Base-by-base conservation (phyloP, 2,113 vertebrate genomes). In the Bolborhynchus lineola region DNA sequence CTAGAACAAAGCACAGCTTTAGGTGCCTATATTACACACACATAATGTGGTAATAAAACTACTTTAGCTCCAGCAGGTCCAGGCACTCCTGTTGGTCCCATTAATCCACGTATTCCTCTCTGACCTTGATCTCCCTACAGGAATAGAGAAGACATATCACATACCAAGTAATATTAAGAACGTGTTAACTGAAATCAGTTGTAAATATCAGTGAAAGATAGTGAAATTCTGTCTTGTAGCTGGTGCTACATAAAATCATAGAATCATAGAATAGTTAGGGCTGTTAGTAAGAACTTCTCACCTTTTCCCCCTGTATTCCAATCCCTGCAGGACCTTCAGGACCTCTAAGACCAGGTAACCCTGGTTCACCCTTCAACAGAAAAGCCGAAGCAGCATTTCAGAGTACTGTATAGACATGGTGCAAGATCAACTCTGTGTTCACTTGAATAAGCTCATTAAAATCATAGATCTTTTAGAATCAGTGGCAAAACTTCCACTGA, bases 231-330 rank as follows among this genome's bases (percentile, higher is more conserved):
- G 2, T 69, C 10, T 59, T 4, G 1, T 18, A 88, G 39, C 57
- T 82, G 57, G 23, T 71, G 53, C 26, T n/a, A 33, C 10, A 12
- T 53, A 47, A 59, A 23, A n/a, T n/a, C 33, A 59, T 33, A 14
- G 55, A n/a, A 23, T 59, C 33, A 59, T 14, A 59, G 55, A n/a
- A 59, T n/a, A 59, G 55, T 59, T 59, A n/a, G 20, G 55, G 33
- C 33, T 59, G 20, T 59, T 59, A 72, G 10, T 82, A 81, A 95
- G 41, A 71, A 70, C 64, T 84, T 59, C 97, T 95, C 67, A 99
- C 99, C 98, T 99, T 99, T 96, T 98, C 98, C 26, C 99, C 99
- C 93, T 98, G 99, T 96, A 96, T 98, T 90, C 98, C 99, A 97
- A 98, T 95, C 39, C 99, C 99, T 91, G 97, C 95, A 44, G 97